Evolutionary conservation across 2,797 vertebrate species (phyloP).

Genomic region (Sciurus vulgaris): DNA sequence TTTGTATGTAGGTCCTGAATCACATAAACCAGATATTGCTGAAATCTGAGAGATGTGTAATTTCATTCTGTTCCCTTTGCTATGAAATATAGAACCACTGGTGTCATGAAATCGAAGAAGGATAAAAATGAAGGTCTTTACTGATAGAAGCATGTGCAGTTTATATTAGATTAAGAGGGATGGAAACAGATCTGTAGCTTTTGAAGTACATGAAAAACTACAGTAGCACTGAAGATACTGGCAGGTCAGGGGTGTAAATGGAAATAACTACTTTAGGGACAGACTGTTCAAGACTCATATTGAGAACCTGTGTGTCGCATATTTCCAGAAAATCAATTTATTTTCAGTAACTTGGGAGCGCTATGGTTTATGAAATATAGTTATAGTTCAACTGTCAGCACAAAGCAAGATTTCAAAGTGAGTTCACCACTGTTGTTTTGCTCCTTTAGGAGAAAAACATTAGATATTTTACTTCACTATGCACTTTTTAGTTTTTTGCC

Average conservation of each 20-base stretch:
- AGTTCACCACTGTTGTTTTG: constrained; percentile 74
- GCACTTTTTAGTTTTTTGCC: constrained; percentile 46
- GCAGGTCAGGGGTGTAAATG: constrained; percentile 88
- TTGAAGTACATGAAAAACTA: constrained; percentile 88
- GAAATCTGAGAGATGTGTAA: constrained; percentile 87
- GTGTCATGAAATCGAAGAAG: constrained; percentile 88
- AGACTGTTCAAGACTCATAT: constrained; percentile 84
- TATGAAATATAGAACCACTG: constrained; percentile 89
- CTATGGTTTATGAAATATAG: constrained; percentile 87
- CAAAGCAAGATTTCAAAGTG: constrained; percentile 85
- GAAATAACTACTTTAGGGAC: constrained; percentile 90
- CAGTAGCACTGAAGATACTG: constrained; percentile 82
- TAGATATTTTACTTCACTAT: constrained; percentile 67
- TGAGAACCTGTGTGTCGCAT: constrained; percentile 84
- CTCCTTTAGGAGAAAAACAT: constrained; percentile 70
- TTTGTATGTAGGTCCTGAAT: constrained; percentile 88
- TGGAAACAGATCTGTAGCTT: constrained; percentile 88
- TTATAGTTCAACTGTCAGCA: constrained; percentile 87
- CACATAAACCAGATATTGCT: constrained; percentile 89
- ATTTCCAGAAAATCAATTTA: constrained; percentile 89
- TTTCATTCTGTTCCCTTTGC: constrained; percentile 88
- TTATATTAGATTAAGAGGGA: constrained; percentile 90
- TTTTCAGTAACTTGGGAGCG: constrained; percentile 85
- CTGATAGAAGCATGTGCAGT: constrained; percentile 88
- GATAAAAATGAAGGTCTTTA: constrained; percentile 89